Conservation (phyloP, 2,113 vertebrate species). For the Dermatemys mawii region DNA sequence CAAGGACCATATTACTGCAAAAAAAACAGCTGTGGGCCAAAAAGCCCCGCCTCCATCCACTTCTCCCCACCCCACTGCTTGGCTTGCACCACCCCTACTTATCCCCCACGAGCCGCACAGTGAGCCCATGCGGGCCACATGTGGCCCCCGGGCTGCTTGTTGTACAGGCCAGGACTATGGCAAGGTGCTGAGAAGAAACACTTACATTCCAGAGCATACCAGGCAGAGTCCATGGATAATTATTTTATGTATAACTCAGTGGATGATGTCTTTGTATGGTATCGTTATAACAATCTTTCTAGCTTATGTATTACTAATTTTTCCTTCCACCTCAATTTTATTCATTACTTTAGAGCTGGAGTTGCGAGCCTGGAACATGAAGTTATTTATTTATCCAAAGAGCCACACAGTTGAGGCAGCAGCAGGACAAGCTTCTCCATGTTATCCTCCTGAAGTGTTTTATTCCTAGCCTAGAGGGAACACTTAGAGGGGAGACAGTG, state of each 20-base stretch:
- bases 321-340: not conserved
- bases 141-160: too few relatives aligned
- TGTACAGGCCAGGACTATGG: too few relatives aligned
- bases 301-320: not conserved
- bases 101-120: too few relatives aligned
- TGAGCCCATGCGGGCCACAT: too few relatives aligned
- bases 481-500: not conserved
- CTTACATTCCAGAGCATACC: not conserved
- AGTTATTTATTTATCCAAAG: not conserved
- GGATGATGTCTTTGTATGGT: not conserved
- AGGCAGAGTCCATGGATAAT: not conserved
- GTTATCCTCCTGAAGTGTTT: not conserved
- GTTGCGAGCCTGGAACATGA: not conserved
- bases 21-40: too few relatives aligned
- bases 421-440: not conserved
- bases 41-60: too few relatives aligned
- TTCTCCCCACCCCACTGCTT: too few relatives aligned
- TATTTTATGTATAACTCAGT: not conserved
- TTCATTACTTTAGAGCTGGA: not conserved
- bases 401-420: not conserved
- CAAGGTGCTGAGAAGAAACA: accelerated
- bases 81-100: too few relatives aligned
- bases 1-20: too few relatives aligned
- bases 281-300: not conserved
- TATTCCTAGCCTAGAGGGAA: not conserved